Evolutionary conservation across 2,888 invertebrate genomes (phyloP).

Genomic region (Tinea trinotella): DNA sequence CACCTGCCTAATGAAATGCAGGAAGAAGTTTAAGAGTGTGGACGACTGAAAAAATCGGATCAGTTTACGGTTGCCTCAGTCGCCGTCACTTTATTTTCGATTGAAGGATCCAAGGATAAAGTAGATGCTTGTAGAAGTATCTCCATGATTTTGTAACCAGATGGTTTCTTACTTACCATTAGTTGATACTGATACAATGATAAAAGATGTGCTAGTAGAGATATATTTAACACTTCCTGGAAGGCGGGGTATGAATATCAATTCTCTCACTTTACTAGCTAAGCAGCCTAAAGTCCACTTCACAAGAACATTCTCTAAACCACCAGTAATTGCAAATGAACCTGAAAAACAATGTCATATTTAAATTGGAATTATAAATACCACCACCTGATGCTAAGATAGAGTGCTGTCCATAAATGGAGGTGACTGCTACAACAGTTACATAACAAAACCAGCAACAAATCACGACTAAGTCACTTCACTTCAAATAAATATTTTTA

Average conservation of each 20-base stretch:
- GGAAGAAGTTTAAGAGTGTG: too few species aligned
- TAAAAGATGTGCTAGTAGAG: constrained; percentile 42
- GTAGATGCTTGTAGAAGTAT: neutral
- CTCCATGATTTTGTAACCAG: neutral
- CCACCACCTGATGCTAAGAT: too few species aligned
- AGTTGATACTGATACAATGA: constrained; percentile 53
- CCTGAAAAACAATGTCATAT: constrained; percentile 39
- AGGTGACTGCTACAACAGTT: too few species aligned
- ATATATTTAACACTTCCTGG: constrained; percentile 55
- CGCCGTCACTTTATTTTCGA: neutral
- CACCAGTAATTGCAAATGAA: constrained; percentile 54
- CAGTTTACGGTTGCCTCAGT: too few species aligned
- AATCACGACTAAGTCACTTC: too few species aligned
- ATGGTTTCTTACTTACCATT: constrained; percentile 48
- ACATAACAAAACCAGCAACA: too few species aligned
- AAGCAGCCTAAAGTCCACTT: constrained; percentile 57
- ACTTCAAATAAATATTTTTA: too few species aligned
- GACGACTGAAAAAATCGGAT: too few species aligned
- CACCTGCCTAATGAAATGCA: too few species aligned
- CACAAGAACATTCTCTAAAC: constrained; percentile 59
- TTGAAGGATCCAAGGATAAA: neutral
- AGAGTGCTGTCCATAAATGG: too few species aligned
- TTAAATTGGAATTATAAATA: too few species aligned
- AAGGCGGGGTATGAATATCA: constrained; percentile 52
- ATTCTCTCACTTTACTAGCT: constrained; percentile 44